These are phyloP conservation scores for Cantharis lateralis DNA, from an alignment of 2,888 invertebrate genomes.

Conservation along the genomic window DNA sequence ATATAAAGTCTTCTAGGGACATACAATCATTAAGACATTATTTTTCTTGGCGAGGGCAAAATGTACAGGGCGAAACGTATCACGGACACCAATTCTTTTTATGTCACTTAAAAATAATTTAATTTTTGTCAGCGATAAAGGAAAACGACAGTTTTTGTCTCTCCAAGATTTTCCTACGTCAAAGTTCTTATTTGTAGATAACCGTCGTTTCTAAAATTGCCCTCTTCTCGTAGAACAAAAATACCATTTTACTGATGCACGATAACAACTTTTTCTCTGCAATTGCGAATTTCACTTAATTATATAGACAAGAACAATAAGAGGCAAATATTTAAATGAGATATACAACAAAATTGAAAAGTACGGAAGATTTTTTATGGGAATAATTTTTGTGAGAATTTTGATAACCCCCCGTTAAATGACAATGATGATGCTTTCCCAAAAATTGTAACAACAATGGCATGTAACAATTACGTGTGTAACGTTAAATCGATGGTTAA, in stretches of 20 bases:
- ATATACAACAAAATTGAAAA: neutral
- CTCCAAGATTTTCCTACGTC: neutral
- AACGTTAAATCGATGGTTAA: neutral
- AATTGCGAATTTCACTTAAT: neutral
- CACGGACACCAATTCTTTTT: neutral
- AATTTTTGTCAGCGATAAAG: neutral
- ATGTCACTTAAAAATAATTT: neutral
- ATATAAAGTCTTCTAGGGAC: neutral
- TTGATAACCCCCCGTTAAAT: neutral
- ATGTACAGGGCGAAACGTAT: neutral
- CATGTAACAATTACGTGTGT: neutral
- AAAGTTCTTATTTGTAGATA: neutral
- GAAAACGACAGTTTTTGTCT: neutral
- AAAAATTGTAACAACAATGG: neutral
- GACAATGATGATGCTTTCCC: neutral
- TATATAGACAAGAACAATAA: neutral
- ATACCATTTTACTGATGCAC: neutral
- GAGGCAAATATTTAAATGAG: neutral
- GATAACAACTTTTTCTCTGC: neutral
- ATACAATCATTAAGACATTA: neutral
- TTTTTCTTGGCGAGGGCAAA: neutral
- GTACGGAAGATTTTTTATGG: neutral
- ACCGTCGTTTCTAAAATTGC: neutral
- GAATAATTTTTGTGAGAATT: neutral
- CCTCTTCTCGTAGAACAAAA: neutral